Base-by-base conservation (phyloP, 1,140 invertebrate genomes). In the Diplogasteroides magnus region DNA sequence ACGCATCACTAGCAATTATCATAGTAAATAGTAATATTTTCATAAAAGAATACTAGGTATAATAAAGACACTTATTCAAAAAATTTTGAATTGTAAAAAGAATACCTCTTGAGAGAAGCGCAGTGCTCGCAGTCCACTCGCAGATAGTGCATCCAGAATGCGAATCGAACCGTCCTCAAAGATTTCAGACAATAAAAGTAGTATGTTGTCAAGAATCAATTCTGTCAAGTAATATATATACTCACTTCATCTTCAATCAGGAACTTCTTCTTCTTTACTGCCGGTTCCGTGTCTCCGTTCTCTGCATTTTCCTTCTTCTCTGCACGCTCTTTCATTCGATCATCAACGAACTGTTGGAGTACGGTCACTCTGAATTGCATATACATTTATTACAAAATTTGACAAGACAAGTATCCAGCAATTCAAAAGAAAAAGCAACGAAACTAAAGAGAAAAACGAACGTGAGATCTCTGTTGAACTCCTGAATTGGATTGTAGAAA, bases 121-220 rank as follows among this genome's bases (percentile, higher is more conserved):
- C 75, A 98, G 91, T 57, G 94, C 96, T 48, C 97, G 85, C 15
- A 99, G 84, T 0, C 97, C 97, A 68, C 92, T 91, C 11, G 97
- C 97, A 55, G 95, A 91, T 57, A 99, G 84, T 2, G 94, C 96
- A 87, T 98, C 96, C 61, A 98, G 85, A 73, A 98, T 89, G 55
- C 68, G 65, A 57, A 83, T 64, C 13, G 56, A 29, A 29, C 66
- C 66, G 29, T 62, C 64, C 76, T 67, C n/a, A n/a, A n/a, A n/a
- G n/a, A n/a, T n/a, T n/a, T n/a, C n/a, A n/a, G n/a, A n/a, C n/a
- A n/a, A n/a, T n/a, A n/a, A n/a, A n/a, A n/a, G n/a, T n/a, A n/a
- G n/a, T n/a, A n/a, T n/a, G n/a, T n/a, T n/a, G n/a, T n/a, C n/a
- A n/a, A n/a, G n/a, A n/a, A n/a, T n/a, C n/a, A n/a, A n/a, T n/a